Evolutionary conservation across 2,797 vertebrate genomes (phyloP).

Genomic region (Sphenopsis melanotis): DNA sequence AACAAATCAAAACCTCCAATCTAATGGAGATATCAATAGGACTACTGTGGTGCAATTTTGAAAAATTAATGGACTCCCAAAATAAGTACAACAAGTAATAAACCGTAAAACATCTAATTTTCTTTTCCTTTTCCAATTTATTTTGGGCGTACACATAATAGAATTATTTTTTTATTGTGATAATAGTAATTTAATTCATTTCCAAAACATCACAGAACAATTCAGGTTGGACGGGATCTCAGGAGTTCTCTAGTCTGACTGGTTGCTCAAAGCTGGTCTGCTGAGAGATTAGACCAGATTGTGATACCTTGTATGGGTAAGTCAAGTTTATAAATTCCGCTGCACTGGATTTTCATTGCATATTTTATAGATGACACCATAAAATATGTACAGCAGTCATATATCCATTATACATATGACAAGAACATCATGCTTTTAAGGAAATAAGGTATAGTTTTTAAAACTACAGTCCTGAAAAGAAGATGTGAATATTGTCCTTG

Average conservation of each 20-base stretch:
- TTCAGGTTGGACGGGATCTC: not conserved
- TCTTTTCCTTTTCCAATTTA: not conserved
- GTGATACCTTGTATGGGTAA: not conserved
- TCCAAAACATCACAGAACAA: not conserved
- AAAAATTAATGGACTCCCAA: not conserved
- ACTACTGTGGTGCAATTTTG: not conserved
- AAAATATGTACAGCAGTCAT: not conserved
- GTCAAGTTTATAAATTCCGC: not conserved
- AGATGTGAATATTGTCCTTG: not conserved
- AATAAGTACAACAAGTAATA: not conserved
- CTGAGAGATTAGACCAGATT: not conserved
- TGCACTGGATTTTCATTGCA: not conserved
- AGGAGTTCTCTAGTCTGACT: not conserved
- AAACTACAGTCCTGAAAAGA: not conserved
- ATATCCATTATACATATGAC: too few relatives aligned
- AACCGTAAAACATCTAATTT: not conserved
- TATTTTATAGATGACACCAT: not conserved
- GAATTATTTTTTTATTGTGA: not conserved
- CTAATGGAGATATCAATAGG: not conserved
- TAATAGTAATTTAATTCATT: not conserved
- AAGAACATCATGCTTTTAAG: not conserved
- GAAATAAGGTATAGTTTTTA: not conserved
- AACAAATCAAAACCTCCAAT: not conserved
- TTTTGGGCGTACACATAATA: not conserved
- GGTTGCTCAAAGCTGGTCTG: not conserved